phyloP scores from a whole-genome alignment of 2,113 vertebrate genomes.

The Myocastor coypus region DNA sequence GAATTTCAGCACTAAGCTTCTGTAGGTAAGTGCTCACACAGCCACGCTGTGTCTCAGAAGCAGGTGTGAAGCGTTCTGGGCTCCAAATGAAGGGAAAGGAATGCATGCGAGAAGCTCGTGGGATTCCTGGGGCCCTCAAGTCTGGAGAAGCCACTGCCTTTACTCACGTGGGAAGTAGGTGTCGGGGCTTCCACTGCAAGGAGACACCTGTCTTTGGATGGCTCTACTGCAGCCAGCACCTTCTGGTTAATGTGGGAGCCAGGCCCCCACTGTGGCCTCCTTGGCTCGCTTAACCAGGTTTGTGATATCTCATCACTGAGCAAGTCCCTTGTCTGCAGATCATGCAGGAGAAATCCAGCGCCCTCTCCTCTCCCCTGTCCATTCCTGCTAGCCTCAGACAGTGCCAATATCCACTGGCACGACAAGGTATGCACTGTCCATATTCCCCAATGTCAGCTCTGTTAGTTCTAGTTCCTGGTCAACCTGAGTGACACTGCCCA shows the following conservation, averaged over 20 bases:
- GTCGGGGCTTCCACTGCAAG: neutral
- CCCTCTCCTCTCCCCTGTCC: neutral
- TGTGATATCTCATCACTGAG: neutral
- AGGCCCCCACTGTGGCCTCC: neutral
- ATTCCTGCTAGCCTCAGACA: neutral
- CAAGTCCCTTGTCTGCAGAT: neutral
- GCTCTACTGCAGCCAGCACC: neutral
- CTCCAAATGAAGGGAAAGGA: neutral
- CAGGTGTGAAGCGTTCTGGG: neutral
- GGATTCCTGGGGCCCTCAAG: neutral
- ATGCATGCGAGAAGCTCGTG: neutral
- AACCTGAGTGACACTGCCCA: neutral
- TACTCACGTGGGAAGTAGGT: neutral
- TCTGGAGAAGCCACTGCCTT: neutral
- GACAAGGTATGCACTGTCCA: neutral
- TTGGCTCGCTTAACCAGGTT: neutral
- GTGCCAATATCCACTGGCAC: neutral
- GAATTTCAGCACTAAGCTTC: neutral
- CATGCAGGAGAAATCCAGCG: neutral
- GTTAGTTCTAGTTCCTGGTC: neutral
- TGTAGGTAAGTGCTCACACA: neutral
- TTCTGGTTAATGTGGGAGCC: neutral
- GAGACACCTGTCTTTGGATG: accelerated
- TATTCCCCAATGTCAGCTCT: neutral
- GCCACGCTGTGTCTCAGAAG: neutral